Evolutionary conservation across 2,113 vertebrate genomes (phyloP), one percentile per base, ranked within the genome.

Genomic region (Pygathrix nemaeus): DNA sequence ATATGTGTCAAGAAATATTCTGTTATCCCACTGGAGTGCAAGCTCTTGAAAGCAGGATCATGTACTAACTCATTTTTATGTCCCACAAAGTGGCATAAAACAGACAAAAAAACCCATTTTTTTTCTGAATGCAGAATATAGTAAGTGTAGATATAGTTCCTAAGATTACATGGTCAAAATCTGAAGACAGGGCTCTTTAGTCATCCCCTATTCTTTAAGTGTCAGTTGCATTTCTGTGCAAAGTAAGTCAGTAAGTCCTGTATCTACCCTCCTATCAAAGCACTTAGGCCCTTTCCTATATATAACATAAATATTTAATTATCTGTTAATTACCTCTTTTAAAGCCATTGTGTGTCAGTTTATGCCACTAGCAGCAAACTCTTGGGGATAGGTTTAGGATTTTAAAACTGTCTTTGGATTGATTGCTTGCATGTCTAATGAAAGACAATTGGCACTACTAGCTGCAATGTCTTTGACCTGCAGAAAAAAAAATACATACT

Each of bases 301-400:
- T 38, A 57, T 48, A 61, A 55, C 27, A 96, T 97, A 97, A 97
- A 98, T 98, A 98, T 98, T 97, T 97, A 98, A 98, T 97, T 91
- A 95, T 66, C 91, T 96, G 85, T 96, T 98, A 98, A 97, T 98
- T 97, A 97, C 89, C 89, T 97, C 83, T 96, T 64, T 96, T 97
- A 98, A 95, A 93, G 92, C n/a, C 79, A 83, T 87, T 84, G 64
- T 88, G 48, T 98, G 83, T 98, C 95, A 79, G 43, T 95, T 97
- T 97, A 83, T 96, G 92, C 91, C 76, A 95, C 93, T 78, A 97
- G 64, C 40, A 96, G 61, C 59, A 84, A 93, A 90, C 88, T 87
- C 91, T 59, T 75, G 55, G 92, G 95, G 38, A 82, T 87, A 80
- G 57, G 45, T 23, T 70, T 89, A 80, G 55, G 68, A 35, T 93